Evolutionary conservation across 2,797 vertebrate species (phyloP).

Genomic region (Nyctalus aviator): DNA sequence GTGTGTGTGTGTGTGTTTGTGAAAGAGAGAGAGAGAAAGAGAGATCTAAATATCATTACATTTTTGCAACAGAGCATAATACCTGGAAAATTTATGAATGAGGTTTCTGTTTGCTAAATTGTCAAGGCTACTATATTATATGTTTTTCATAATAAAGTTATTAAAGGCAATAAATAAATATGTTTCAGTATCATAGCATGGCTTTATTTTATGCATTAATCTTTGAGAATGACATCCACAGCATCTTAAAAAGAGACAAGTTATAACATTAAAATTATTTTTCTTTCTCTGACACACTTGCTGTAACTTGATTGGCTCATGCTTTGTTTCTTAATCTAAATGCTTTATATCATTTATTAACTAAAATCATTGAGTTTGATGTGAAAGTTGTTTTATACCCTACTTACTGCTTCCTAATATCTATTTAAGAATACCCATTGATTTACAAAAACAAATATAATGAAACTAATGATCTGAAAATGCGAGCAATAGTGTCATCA

Average conservation of each 20-base stretch:
- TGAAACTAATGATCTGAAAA: background rate
- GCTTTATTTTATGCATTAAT: background rate
- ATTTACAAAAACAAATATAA: background rate
- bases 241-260: background rate
- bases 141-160: constrained; percentile 31
- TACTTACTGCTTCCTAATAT: background rate
- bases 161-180: background rate
- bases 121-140: background rate
- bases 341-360: constrained; percentile 1
- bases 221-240: background rate
- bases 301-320: background rate
- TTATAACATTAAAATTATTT: background rate
- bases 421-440: background rate
- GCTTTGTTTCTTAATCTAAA: background rate
- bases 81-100: background rate
- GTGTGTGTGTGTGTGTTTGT: too few species aligned
- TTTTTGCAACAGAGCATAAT: background rate
- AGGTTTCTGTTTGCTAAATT: background rate
- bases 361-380: background rate
- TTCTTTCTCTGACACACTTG: background rate
- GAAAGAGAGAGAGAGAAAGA: background rate
- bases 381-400: background rate
- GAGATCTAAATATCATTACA: background rate
- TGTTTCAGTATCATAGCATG: background rate
- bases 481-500: background rate